phyloP scores from a whole-genome alignment of 2,113 vertebrate species.

The Camelus bactrianus region DNA sequence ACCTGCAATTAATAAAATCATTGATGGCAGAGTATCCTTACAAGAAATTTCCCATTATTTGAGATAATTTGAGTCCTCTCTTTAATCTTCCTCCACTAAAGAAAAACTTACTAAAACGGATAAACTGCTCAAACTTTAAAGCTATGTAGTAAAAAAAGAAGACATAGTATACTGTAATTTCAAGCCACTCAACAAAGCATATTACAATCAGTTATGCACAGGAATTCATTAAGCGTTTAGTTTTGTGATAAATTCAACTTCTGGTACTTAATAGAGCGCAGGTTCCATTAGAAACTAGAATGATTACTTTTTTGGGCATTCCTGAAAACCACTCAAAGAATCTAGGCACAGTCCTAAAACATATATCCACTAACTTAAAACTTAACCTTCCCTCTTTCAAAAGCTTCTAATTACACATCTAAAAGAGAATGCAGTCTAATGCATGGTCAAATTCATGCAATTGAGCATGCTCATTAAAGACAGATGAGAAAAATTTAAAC shows the following conservation, averaged over 20 bases:
- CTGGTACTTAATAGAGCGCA: slow-evolving; percentile 46
- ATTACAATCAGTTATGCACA: slow-evolving; percentile 55
- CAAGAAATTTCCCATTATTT: slow-evolving; percentile 27
- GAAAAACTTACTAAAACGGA: slow-evolving; percentile 23
- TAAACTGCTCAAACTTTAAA: slow-evolving; percentile 52
- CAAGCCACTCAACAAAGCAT: slow-evolving; percentile 60
- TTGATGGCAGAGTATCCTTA: background rate
- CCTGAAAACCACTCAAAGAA: slow-evolving; percentile 59
- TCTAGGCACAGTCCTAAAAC: slow-evolving; percentile 14
- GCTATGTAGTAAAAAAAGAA: background rate
- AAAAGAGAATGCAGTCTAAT: slow-evolving; percentile 47
- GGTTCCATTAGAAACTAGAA: slow-evolving; percentile 49
- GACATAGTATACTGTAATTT: background rate
- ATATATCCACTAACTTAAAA: slow-evolving; percentile 54
- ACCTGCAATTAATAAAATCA: slow-evolving; percentile 20
- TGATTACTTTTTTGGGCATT: slow-evolving; percentile 51
- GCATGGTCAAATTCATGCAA: slow-evolving; percentile 56
- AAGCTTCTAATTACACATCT: background rate
- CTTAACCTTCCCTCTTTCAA: slow-evolving; percentile 1
- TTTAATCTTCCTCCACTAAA: slow-evolving; percentile 6
- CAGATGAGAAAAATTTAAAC: slow-evolving; percentile 55
- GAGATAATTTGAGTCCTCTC: background rate
- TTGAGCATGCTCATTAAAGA: slow-evolving; percentile 52
- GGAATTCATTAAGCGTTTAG: slow-evolving; percentile 62
- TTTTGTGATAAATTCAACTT: slow-evolving; percentile 63